Conservation (phyloP, 2,113 vertebrate species). For the Corvus moneduloides region DNA sequence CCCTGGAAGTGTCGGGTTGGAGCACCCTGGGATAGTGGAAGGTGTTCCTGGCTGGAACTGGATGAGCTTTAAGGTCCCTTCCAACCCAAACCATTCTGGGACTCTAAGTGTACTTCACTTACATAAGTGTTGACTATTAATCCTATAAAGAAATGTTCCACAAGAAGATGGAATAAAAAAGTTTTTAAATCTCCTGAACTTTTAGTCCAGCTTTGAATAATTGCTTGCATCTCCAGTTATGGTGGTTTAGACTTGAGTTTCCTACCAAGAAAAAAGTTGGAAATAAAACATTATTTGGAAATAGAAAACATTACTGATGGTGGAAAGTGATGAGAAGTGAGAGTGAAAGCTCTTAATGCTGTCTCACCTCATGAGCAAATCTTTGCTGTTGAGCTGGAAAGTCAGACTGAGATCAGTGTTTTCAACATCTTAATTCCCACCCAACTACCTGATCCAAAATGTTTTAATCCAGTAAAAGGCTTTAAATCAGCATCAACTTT, state of each 20-base stretch:
- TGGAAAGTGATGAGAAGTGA: not conserved
- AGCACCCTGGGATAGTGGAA: not conserved
- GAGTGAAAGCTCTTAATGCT: not conserved
- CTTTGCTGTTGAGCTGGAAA: not conserved
- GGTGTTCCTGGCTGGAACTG: not conserved
- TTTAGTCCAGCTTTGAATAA: not conserved
- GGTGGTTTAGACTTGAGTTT: not conserved
- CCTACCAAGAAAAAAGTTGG: not conserved
- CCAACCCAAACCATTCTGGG: not conserved
- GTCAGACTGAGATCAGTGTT: not conserved
- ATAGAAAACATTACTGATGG: not conserved
- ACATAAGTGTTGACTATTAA: not conserved
- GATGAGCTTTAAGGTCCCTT: not conserved
- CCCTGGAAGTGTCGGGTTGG: accelerated
- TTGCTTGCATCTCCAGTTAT: not conserved
- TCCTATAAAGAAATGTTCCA: not conserved
- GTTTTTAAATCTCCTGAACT: not conserved
- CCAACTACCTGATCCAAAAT: not conserved
- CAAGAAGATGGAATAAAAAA: not conserved
- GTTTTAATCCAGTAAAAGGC: not conserved
- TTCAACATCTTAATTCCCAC: not conserved
- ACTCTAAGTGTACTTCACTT: not conserved
- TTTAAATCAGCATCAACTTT: not conserved
- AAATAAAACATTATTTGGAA: not conserved
- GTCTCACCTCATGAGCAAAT: not conserved